Evolutionary conservation across 92 coral and sea anemone species (phyloP).

Genomic region (Scolanthus callimorphus): DNA sequence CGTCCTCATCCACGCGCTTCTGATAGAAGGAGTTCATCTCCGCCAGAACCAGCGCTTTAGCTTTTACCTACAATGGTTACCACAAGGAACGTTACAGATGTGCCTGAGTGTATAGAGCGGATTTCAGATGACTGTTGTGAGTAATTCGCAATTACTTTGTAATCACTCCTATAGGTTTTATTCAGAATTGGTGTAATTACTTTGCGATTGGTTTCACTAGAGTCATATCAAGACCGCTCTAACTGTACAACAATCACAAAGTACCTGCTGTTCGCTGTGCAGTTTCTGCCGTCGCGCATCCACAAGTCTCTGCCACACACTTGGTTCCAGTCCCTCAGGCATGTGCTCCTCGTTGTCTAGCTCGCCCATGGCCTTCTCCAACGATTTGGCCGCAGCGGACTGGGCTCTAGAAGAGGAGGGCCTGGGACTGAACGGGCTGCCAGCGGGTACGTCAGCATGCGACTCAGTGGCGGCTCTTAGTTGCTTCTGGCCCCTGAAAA

Average conservation of each 20-base stretch:
- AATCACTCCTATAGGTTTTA: no score
- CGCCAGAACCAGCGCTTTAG: constrained; percentile 87
- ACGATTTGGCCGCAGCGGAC: constrained; percentile 66
- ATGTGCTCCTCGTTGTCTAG: constrained; percentile 86
- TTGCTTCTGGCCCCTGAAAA: constrained; percentile 97
- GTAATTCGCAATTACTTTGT: no score
- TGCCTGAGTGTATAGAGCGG: no score
- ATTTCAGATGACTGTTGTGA: no score
- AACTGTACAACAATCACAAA: no score
- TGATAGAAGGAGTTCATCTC: constrained; percentile 97
- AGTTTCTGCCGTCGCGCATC: constrained; percentile 79
- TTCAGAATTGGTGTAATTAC: no score
- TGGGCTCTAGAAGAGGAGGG: constrained; percentile 80
- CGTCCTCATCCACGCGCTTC: constrained; percentile 85
- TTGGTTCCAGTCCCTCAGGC: constrained; percentile 96
- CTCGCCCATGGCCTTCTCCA: constrained; percentile 91
- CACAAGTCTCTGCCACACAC: constrained; percentile 88
- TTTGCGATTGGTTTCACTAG: no score
- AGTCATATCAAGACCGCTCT: no score
- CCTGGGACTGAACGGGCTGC: constrained; percentile 66
- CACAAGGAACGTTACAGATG: no score
- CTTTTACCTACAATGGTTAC: constrained; percentile 92
- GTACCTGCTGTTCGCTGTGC: constrained; percentile 96
- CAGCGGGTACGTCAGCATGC: constrained; percentile 65
- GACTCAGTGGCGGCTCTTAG: constrained; percentile 88